A percentile compares a stretch with the other conserved stretches of the same genome.
Evolutionary conservation across 2,797 vertebrate species (phyloP).

Genomic region (Myotis vivesi): DNA sequence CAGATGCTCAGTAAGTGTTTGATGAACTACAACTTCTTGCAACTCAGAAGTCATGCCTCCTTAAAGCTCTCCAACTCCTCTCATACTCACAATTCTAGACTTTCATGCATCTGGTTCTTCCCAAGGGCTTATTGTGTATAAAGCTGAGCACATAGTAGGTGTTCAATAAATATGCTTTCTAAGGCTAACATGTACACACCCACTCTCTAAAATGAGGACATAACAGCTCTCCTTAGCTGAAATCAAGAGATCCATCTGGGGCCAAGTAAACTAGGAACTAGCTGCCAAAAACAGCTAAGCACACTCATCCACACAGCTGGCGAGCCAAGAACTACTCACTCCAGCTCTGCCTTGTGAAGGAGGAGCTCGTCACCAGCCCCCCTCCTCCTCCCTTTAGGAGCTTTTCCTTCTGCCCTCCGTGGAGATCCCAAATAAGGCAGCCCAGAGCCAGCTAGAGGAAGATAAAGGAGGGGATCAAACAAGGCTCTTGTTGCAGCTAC

Average conservation of each 20-base stretch:
- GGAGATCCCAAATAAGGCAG: conserved; percentile 46
- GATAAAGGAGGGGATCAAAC: conserved; percentile 10
- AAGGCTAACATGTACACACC: not conserved
- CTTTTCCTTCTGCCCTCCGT: not conserved
- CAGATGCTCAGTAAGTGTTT: not conserved
- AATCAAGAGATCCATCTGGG: conserved; percentile 21
- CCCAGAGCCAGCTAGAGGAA: conserved; percentile 10
- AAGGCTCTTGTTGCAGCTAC: not conserved
- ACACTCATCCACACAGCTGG: not conserved
- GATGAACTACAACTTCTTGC: not conserved
- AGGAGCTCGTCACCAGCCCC: not conserved
- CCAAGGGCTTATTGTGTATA: not conserved
- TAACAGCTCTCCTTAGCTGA: conserved; percentile 24
- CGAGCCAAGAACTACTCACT: not conserved
- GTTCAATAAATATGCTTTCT: not conserved
- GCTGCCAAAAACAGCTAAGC: conserved; percentile 50
- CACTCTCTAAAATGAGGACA: not conserved
- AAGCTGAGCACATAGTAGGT: not conserved
- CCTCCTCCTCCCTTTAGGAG: not conserved
- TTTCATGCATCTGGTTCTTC: not conserved
- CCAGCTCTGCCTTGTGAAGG: not conserved
- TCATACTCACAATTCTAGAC: not conserved
- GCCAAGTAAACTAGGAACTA: conserved; percentile 23
- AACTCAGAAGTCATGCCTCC: not conserved
- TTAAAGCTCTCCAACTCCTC: not conserved